These are phyloP conservation scores for Donacobius atricapilla DNA, from an alignment of 2,113 vertebrate genomes.

Conservation along the genomic window DNA sequence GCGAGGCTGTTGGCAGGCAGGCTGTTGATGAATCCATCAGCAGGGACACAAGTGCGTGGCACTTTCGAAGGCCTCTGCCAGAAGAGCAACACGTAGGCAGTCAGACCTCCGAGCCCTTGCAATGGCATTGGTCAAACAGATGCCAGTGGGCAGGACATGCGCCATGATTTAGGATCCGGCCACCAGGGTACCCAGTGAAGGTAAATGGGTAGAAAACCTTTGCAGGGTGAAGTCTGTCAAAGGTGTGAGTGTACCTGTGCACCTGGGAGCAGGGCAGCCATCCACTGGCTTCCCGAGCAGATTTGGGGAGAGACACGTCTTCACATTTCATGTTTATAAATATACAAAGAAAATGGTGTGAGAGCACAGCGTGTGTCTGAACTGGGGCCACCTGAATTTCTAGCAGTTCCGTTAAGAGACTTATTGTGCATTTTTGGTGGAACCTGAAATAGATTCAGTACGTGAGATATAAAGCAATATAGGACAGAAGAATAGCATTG, in stretches of 20 bases:
- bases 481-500: slow-evolving; percentile 7
- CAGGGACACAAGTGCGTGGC: not conserved
- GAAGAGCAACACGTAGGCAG: not conserved
- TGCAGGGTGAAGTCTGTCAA: not conserved
- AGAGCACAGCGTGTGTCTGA: slow-evolving; percentile 27
- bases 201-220: not conserved
- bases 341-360: slow-evolving; percentile 13
- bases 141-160: not conserved
- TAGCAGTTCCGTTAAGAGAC: slow-evolving; percentile 24
- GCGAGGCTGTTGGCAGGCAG: not conserved
- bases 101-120: not conserved
- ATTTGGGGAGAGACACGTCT: slow-evolving; percentile 22
- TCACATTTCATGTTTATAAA: slow-evolving; percentile 49
- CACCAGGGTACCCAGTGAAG: not conserved
- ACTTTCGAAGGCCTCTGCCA: not conserved
- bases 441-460: slow-evolving; percentile 67
- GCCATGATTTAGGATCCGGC: not conserved
- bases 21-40: not conserved
- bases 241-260: not conserved
- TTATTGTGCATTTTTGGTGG: slow-evolving; percentile 58
- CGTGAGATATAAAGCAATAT: slow-evolving; percentile 40
- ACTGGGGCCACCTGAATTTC: slow-evolving; percentile 42
- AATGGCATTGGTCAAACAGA: not conserved
- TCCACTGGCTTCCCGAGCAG: not conserved
- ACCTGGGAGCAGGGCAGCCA: not conserved